Base-by-base conservation (phyloP, 1,140 invertebrate genomes). In the Magallana gigas region DNA sequence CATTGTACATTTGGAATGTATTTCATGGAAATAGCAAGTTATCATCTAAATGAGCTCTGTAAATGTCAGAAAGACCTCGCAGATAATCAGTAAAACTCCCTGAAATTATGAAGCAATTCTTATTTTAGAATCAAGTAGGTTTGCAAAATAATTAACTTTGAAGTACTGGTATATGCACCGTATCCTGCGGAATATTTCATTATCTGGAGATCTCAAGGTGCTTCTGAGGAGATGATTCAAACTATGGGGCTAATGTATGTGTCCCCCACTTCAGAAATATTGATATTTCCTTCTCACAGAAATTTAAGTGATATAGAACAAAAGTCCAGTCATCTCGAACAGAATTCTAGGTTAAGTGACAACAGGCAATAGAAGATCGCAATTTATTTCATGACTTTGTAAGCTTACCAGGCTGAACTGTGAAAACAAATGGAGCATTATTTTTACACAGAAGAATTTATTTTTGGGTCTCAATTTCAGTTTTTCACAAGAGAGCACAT, bases 341-440 rank as follows among this genome's bases (percentile, higher is more conserved):
- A n/a, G 18, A 71, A 23, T 23, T 71, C 11, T 71, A 23, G 64
- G 64, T 71, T 71, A 71, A 71, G 64, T 29, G 64, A 71, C 7
- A 18, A 71, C 18, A 23, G 3, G 18, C 11, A 71, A 23, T 71
- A 18, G 64, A 18, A 71, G 64, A 71, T 71, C 11, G 23, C 23
- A 23, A 11, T 71, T 71, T 5, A 11, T 71, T 71, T 71, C 64
- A 71, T 71, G 64, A 71, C 64, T 71, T 64, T 71, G 64, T 71
- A 71, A 71, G 11, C 18, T 71, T 23, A 71, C 64, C 64, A 11
- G 29, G 11, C 64, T 29, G 64, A 71, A 18, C 29, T 23, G 64
- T 71, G 29, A 23, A 71, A 71, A 71, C 29, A 23, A 71, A 71
- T 71, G 64, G 64, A 71, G 64, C 64, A 71, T 71, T 71, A 71